Base-by-base conservation (phyloP, 2,888 invertebrate species). In the Gonocerus acuteangulatus region DNA sequence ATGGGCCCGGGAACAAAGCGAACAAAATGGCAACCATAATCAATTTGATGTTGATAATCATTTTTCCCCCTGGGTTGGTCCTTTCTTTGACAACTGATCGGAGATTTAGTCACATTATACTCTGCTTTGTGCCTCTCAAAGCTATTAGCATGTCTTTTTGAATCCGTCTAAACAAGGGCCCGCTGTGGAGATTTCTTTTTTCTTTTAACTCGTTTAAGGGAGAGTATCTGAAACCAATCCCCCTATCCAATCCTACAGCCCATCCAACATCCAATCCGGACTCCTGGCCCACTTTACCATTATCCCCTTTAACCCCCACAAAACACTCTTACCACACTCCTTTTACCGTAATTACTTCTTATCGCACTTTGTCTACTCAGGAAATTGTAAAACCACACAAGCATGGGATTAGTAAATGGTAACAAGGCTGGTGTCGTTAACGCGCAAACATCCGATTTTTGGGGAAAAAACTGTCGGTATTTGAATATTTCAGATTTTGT, bases 31-130 rank as follows among this genome's bases (percentile, higher is more conserved):
- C 65, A 59, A 65, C 62, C 60, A 65, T 65, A 65, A 65, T 65
- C 65, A 65, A 65, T 65, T 65, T 65, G 58, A 57, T 58, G 65
- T 65, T 65, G 65, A 65, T 65, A 65, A 65, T 65, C 56, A 65
- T 65, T 65, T 65, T 62, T 63, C 65, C 65, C 64, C 65, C 47
- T 59, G 51, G 54, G 44, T 45, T 56, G 57, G 39, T 60, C 51
- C 51, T 54, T 62, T 62, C 65, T 65, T 65, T 65, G 65, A 65
- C 65, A 65, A 62, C 65, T 62, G 65, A 65, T 65, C 65, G 61
- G 60, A 51, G 65, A 60, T 64, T 39, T 62, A 65, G 65, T 65
- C 65, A 65, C 60, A 65, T 65, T 65, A 65, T 57, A 60, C 60
- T 54, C 60, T 65, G 60, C 62, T 62, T 65, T 65, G 62, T 57